Percentiles rank a stretch among this genome's conserved stretches.
phyloP scores from a whole-genome alignment of 2,888 invertebrate genomes.

The Patella caerulea region DNA sequence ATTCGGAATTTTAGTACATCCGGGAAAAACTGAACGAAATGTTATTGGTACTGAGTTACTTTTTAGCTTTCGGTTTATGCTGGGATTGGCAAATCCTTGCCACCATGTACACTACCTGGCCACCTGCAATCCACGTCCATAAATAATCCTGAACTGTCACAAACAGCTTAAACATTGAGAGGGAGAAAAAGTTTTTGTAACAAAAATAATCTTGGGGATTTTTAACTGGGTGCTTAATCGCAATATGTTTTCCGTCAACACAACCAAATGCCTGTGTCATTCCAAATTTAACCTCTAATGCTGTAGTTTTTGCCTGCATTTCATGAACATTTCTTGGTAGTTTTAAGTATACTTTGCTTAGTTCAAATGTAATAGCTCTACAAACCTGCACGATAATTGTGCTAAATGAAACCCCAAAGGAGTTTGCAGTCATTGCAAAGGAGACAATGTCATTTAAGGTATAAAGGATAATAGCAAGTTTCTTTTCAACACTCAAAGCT shows the following conservation, averaged over 20 bases:
- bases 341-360: not conserved
- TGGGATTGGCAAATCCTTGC: not conserved
- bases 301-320: not conserved
- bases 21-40: not conserved
- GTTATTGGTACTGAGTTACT: not conserved
- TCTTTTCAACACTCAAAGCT: not conserved
- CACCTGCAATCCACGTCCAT: not conserved
- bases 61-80: not conserved
- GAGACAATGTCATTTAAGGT: not conserved
- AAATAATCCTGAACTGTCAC: not conserved
- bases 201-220: not conserved
- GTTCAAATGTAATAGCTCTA: not conserved
- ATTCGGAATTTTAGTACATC: not conserved
- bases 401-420: not conserved
- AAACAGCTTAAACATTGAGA: not conserved
- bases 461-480: not conserved
- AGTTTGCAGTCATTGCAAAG: not conserved
- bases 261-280: not conserved
- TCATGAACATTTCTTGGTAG: not conserved
- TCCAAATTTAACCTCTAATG: not conserved
- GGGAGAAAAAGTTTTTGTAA: not conserved
- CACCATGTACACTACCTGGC: not conserved
- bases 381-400: not conserved
- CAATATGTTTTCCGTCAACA: not conserved
- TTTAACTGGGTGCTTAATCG: not conserved